Base-by-base conservation (phyloP, 2,113 vertebrate genomes). In the Cyrtonyx montezumae region DNA sequence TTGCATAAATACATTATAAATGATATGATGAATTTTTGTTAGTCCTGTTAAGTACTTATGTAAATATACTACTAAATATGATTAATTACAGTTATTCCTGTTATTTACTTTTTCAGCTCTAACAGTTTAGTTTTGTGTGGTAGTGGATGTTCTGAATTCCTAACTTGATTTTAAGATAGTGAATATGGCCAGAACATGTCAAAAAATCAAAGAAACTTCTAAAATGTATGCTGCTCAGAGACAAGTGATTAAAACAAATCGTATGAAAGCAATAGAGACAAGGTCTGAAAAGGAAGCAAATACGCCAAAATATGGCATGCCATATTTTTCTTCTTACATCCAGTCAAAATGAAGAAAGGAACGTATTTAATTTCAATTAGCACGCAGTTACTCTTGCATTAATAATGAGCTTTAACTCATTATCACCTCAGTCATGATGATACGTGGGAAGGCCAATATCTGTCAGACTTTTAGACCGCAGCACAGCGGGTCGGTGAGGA, bases 401-500 rank as follows among this genome's bases (percentile, higher is more conserved):
- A 58, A 58, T 58, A 53, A 30, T 25, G 66, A 79, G 48, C 25
- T 79, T 65, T 55, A n/a, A 46, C 25, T 66, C 55, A 58, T 58
- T 12, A 32, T 58, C 55, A 58, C 67, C 23, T 17, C 22, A 48
- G 18, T 19, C 36, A 13, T 3, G 15, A 71, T 5, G 74, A 19
- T 6, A 4, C 1, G 51, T 2, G 26, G 53, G 22, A 62, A 28
- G 49, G 26, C 55, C 58, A 4, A 8, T 12, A 46, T 43, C 23
- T 14, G 48, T 20, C 20, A 6, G 15, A 46, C 1, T 82, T 4
- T 0, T 0, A 3, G 23, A 12, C 32, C 7, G 18, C 7, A 19
- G 11, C 22, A 10, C 9, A 14, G 21, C 0, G 37, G 8, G 12
- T 0, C 19, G 66, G 1, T 8, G 4, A 11, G 1, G 36, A 5